These are phyloP conservation scores for Apogon hyalosoma DNA, from an alignment of 2,797 vertebrate species.

Conservation along the genomic window DNA sequence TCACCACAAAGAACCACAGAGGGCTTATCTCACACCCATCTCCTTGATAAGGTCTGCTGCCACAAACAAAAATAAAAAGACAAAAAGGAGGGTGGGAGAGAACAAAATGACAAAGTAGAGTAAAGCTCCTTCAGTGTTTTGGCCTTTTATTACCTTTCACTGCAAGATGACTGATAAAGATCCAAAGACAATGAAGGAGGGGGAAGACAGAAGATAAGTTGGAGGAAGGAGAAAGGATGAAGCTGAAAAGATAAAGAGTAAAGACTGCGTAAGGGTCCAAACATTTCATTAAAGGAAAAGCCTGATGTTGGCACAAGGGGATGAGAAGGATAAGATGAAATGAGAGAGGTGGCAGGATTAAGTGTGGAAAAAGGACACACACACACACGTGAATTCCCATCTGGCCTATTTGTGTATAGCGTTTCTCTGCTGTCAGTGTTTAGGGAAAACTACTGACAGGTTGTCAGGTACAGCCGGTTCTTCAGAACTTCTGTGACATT, in stretches of 20 bases:
- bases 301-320: conserved; percentile 40
- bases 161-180: conserved; percentile 83
- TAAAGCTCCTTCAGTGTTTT: conserved; percentile 52
- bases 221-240: conserved; percentile 56
- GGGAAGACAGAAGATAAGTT: conserved; percentile 63
- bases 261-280: conserved; percentile 55
- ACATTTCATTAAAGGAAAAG: conserved; percentile 73
- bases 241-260: conserved; percentile 61
- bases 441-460: conserved; percentile 40
- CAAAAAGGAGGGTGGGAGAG: conserved; percentile 60
- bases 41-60: conserved; percentile 70
- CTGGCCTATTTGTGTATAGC: conserved; percentile 4
- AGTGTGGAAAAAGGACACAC: conserved; percentile 35
- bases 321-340: conserved; percentile 66
- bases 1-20: conserved; percentile 67
- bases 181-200: conserved; percentile 76
- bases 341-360: conserved; percentile 49
- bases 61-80: conserved; percentile 78
- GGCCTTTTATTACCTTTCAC: conserved; percentile 81
- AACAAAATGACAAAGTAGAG: conserved; percentile 71
- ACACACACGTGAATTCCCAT: conserved; percentile 3
- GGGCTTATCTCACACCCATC: conserved; percentile 74
- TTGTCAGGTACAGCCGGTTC: conserved; percentile 36
- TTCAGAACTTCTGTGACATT: conserved; percentile 44
- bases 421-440: conserved; percentile 22